phyloP scores from a whole-genome alignment of 2,113 vertebrate genomes.

The Orcinus orca region DNA sequence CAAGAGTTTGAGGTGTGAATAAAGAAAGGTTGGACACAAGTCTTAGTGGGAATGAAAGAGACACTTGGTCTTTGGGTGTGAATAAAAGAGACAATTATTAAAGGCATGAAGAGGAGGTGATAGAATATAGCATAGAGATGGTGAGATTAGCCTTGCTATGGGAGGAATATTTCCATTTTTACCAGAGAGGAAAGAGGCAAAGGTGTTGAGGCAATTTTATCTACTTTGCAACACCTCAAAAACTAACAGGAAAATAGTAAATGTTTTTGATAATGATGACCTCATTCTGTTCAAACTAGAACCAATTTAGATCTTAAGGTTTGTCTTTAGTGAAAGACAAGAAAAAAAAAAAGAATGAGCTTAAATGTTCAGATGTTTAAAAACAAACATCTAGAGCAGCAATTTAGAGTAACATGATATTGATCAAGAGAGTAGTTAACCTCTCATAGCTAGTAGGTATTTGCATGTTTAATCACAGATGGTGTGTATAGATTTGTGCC shows the following conservation, averaged over 20 bases:
- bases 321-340: neutral
- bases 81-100: neutral
- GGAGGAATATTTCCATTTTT: neutral
- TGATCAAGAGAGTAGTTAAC: neutral
- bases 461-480: neutral
- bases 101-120: neutral
- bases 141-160: neutral
- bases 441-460: neutral
- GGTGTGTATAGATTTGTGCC: neutral
- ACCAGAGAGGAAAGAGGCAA: neutral
- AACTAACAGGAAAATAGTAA: neutral
- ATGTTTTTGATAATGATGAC: neutral
- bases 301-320: neutral
- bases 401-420: neutral
- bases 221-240: neutral
- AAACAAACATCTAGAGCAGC: neutral
- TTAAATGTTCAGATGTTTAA: neutral
- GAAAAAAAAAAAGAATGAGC: neutral
- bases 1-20: neutral
- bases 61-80: neutral
- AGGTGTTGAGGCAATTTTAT: neutral
- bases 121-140: neutral
- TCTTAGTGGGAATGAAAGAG: neutral
- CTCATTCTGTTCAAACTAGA: neutral
- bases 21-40: neutral